Conservation (phyloP, 2,113 vertebrate species). For the Hymenochirus boettgeri region DNA sequence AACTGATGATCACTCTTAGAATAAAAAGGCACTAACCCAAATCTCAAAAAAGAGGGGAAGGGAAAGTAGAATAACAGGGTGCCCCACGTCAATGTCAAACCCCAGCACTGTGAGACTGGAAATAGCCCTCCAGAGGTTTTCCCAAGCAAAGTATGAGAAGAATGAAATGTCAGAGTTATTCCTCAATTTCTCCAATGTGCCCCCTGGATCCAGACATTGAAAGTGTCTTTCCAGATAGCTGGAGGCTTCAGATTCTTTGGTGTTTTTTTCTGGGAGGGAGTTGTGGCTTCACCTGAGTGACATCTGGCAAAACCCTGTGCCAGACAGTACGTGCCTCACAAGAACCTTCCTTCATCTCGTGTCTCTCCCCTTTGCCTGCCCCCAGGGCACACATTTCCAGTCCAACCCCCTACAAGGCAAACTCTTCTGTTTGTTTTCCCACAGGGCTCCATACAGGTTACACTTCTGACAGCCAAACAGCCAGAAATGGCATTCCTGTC, state of each 20-base stretch:
- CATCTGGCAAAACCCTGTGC: conserved; percentile 23
- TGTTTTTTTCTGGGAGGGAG: conserved; percentile 26
- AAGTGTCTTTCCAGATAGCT: conserved; percentile 40
- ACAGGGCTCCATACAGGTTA: conserved; percentile 24
- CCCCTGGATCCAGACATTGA: conserved; percentile 54
- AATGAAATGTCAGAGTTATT: conserved; percentile 8
- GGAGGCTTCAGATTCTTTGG: conserved; percentile 40
- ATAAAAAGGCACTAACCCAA: background rate
- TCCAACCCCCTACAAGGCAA: background rate
- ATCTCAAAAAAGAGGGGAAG: background rate
- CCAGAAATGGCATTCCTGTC: conserved; percentile 7
- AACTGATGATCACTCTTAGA: background rate
- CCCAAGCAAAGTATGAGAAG: background rate
- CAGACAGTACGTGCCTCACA: conserved; percentile 36
- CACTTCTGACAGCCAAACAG: conserved; percentile 13
- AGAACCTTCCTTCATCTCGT: conserved; percentile 2
- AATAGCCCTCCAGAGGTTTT: conserved; percentile 10
- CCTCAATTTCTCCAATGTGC: conserved; percentile 52
- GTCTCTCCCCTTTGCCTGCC: conserved; percentile 8
- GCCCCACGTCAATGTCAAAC: background rate
- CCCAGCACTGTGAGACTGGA: background rate
- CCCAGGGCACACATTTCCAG: conserved; percentile 17
- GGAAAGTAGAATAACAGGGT: background rate
- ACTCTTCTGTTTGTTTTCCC: conserved; percentile 22
- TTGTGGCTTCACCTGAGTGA: conserved; percentile 43